Evolutionary conservation across 2,888 invertebrate species (phyloP), one percentile per base, ranked within the genome.

Genomic region (Eupithecia subumbrata): DNA sequence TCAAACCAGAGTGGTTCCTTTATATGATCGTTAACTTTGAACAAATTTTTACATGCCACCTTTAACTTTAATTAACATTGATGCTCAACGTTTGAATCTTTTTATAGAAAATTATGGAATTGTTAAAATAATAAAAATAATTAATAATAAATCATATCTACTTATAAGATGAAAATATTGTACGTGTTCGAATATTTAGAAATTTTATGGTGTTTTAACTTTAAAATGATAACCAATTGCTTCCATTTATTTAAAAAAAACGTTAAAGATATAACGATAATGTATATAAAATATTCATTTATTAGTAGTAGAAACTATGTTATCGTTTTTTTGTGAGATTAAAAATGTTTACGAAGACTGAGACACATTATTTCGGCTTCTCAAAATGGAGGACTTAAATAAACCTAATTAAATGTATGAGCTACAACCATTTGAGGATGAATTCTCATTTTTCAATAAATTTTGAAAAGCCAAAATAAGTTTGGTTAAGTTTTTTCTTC

Each of bases 21-120:
- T n/a, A n/a, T n/a, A 30, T 30, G 3, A 30, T 30, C 30, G 4
- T 12, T 25, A 25, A 60, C 60, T 25, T 25, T 60, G 25, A 60
- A 25, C 22, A 30, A 30, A 30, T 30, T 25, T 25, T 14, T 25
- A 60, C 12, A 56, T 56, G 60, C 60, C 60, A 60, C 60, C 22
- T 4, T 60, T 12, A 60, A 14, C 25, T 60, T 71, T 14, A 64
- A 70, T 63, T 45, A 48, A 63, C 68, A 71, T 85, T 85, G 88
- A 85, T 91, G 91, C 91, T 91, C 91, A 91, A 91, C 84, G 84
- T 86, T 85, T 81, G 81, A 85, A 82, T 84, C 83, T 83, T 83
- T 84, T 81, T 81, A 81, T 81, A 81, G 73, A 81, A 56, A 81
- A 81, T 80, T 83, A 87, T 88, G 84, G 83, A 85, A 85, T 87